A percentile compares a stretch with the other conserved stretches of the same genome.
These are phyloP conservation scores for Notarius quadriscutis DNA, from an alignment of 2,113 vertebrate genomes.

Conservation along the genomic window DNA sequence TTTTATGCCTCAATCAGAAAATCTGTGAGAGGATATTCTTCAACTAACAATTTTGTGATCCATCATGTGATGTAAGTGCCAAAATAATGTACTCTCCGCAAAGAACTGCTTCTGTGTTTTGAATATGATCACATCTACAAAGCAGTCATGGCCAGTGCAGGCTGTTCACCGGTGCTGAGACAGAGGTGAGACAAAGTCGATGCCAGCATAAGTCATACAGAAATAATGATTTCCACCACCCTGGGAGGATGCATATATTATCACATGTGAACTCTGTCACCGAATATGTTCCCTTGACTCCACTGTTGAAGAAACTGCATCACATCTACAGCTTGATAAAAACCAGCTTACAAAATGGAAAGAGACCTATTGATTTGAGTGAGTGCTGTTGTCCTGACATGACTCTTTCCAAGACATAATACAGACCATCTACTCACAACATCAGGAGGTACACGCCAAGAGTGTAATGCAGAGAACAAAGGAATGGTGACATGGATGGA, in stretches of 20 bases:
- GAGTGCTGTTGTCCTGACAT: conserved; percentile 29
- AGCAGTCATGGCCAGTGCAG: neutral
- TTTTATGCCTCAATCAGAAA: neutral
- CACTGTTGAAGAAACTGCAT: conserved; percentile 4
- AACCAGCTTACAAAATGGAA: conserved; percentile 26
- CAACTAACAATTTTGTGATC: neutral
- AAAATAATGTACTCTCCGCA: neutral
- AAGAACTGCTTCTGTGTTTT: neutral
- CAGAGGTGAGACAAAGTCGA: conserved; percentile 27
- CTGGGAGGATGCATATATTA: conserved; percentile 32
- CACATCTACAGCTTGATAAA: conserved; percentile 44
- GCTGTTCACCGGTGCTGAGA: conserved; percentile 1
- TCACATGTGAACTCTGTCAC: neutral
- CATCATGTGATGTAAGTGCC: neutral
- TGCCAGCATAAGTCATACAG: conserved; percentile 27
- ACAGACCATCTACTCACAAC: conserved; percentile 24
- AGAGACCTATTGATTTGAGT: conserved; percentile 34
- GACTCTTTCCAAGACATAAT: conserved; percentile 35
- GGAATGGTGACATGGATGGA: conserved; percentile 23
- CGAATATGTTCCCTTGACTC: conserved; percentile 25
- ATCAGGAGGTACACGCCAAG: neutral
- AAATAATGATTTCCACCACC: neutral
- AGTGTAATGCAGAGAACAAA: conserved; percentile 31
- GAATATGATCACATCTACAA: neutral
- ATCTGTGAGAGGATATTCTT: neutral